Evolutionary conservation across 2,797 vertebrate genomes (phyloP), one percentile per base, ranked within the genome.

Genomic region (Crocodylus rhombifer): DNA sequence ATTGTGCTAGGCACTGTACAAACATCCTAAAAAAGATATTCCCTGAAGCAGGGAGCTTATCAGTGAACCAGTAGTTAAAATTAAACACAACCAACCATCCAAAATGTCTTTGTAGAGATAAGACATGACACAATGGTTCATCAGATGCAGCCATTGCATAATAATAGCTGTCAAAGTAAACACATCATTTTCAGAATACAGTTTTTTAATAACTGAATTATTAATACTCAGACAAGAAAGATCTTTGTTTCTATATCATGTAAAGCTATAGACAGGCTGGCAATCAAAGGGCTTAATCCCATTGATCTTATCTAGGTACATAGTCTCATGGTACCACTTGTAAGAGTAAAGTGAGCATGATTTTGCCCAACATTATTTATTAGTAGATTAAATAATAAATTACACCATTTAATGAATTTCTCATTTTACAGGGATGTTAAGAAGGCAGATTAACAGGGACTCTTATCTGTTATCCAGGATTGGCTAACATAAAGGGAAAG

Each of bases 251-350:
- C 91, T n/a, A 79, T 30, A 82, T 86, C 33, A 74, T 42, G 64
- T 8, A 80, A 51, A 51, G 42, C 20, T 71, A 42, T 71, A 14
- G 87, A 57, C 26, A 69, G 42, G 76, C 75, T 67, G 81, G 26
- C 1, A 2, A 65, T 64, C 58, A 55, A 84, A 90, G 90, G 87
- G 23, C 14, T 74, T 89, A 92, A 92, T 94, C 61, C 20, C 74
- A 2, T 77, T 91, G 2, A 86, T 92, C 88, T 84, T 26, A 84
- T 91, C 92, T 84, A 80, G 28, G 74, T 57, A 55, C 81, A 63
- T 84, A 64, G 55, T 88, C 55, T 88, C 51, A 6, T 23, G 14
- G 23, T 94, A 90, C 10, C 57, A n/a, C 23, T 93, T 16, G 56
- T 78, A 86, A 67, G 71, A 73, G 85, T 89, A 65, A 30, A 63